Percentiles rank a stretch among this genome's conserved stretches.
Conservation (phyloP, 2,888 invertebrate species). For the Cylloceria caligata region DNA sequence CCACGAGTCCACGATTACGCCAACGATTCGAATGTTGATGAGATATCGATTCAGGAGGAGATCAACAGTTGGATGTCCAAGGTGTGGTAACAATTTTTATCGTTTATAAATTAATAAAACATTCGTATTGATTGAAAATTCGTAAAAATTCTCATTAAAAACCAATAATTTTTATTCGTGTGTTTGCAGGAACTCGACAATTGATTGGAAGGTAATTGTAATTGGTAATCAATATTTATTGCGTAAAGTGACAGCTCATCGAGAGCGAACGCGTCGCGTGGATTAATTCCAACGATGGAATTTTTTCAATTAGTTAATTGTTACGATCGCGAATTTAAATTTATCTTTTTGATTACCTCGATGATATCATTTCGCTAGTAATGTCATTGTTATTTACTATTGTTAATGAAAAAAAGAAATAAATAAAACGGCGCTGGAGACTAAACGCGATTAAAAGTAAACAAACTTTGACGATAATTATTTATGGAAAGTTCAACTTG, state of each 20-base stretch:
- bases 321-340: slow-evolving; percentile 12
- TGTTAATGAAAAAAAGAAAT: slow-evolving; percentile 49
- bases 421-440: not conserved
- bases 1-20: slow-evolving; percentile 82
- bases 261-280: slow-evolving; percentile 3
- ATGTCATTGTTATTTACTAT: slow-evolving; percentile 45
- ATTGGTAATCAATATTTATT: not conserved
- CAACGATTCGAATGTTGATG: slow-evolving; percentile 87
- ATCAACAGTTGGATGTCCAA: slow-evolving; percentile 81
- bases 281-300: slow-evolving; percentile 28
- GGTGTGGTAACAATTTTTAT: slow-evolving; percentile 72
- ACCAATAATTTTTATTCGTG: slow-evolving; percentile 3
- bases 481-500: slow-evolving; percentile 47
- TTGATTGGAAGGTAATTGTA: slow-evolving; percentile 6
- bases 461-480: slow-evolving; percentile 19
- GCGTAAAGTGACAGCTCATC: slow-evolving; percentile 21
- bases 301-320: slow-evolving; percentile 31
- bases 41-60: slow-evolving; percentile 85
- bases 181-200: slow-evolving; percentile 63
- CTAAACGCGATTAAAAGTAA: slow-evolving; percentile 19
- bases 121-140: not conserved
- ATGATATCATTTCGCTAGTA: slow-evolving; percentile 24
- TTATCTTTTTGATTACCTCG: slow-evolving; percentile 22
- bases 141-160: slow-evolving; percentile 11
- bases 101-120: slow-evolving; percentile 25